Base-by-base conservation (phyloP, 2,113 vertebrate species). In the Amblyornis subalaris region DNA sequence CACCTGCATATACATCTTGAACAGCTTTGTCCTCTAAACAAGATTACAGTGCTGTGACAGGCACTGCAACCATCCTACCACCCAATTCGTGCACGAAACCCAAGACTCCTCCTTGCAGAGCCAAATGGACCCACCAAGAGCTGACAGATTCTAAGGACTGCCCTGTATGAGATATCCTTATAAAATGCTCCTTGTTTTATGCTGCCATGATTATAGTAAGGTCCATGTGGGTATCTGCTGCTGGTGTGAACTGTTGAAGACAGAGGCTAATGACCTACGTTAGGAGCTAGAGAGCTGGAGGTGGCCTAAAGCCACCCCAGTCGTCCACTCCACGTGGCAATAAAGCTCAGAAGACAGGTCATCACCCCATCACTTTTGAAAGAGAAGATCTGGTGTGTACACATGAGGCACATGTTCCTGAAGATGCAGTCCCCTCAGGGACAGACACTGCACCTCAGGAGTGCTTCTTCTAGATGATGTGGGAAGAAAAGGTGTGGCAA, bases 201-300 rank as follows among this genome's bases (percentile, higher is more conserved):
- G 24, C 23, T 73, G 38, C 61, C 51, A 26, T 19, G 21, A 55
- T 40, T 50, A 33, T 12, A 48, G 25, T 28, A 78, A 60, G 47
- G 10, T 20, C 69, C 53, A 38, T 1, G 13, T 1, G 2, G 10
- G 4, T 31, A 50, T 36, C 19, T 72, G 24, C 18, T 62, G 53
- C 24, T 51, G 38, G 36, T 45, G 19, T n/a, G 58, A 23, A 51
- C 25, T 65, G 53, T 6, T 78, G 28, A 90, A 84, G 38, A 53
- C 1, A 50, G 11, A 14, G 35, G 6, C 14, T 38, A 82, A 24
- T 0, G 2, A 80, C 4, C n/a, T 44, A 7, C 0, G 6, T 38
- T 38, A 65, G 28, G 36, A 93, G 48, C 17, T 8, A 21, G 25
- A 84, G 36, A 61, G 66, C 54, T 48, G 65, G 20, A 45, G 35